Percentiles rank a stretch among this genome's conserved stretches.
Evolutionary conservation across 2,888 invertebrate species (phyloP).

Genomic region (Drosophila austrosaltans): DNA sequence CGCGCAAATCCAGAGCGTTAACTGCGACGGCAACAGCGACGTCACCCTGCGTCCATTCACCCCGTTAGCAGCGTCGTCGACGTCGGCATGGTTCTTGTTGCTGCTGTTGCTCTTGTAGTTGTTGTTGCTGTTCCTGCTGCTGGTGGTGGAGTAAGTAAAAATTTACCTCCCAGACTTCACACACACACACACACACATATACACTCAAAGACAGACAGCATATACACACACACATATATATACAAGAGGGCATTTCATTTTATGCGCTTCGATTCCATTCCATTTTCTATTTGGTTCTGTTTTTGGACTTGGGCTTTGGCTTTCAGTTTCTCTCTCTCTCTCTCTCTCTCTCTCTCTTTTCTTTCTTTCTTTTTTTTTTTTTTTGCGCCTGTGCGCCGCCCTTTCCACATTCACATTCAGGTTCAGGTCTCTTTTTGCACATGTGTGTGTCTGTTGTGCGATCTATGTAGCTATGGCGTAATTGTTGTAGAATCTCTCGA

Average conservation of each 20-base stretch:
- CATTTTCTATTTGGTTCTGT: conserved; percentile 74
- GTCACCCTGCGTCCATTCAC: conserved; percentile 77
- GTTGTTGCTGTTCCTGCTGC: conserved; percentile 10
- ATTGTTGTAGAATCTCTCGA: conserved; percentile 61
- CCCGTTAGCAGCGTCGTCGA: conserved; percentile 45
- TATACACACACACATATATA: conserved; percentile 30
- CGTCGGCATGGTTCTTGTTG: conserved; percentile 15
- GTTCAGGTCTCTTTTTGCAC: conserved; percentile 10
- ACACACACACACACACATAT: conserved; percentile 35
- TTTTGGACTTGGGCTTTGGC: conserved; percentile 29
- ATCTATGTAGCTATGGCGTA: conserved; percentile 54
- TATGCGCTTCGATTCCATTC: conserved; percentile 70
- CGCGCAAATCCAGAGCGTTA: conserved; percentile 56
- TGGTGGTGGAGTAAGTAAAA: conserved; percentile 22
- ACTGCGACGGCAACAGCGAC: conserved; percentile 46
- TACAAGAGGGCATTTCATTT: conserved; percentile 51
- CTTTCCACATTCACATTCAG: conserved; percentile 38
- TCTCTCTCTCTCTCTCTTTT: conserved; percentile 45
- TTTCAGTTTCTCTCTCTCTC: conserved; percentile 33
- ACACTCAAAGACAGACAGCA: not conserved
- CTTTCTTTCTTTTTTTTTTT: conserved; percentile 41
- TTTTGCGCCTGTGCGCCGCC: conserved; percentile 50
- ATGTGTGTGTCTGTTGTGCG: conserved; percentile 15
- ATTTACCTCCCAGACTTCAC: conserved; percentile 21
- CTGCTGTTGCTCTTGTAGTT: conserved; percentile 14